Evolutionary conservation across 1,140 invertebrate genomes (phyloP), one percentile per base, ranked within the genome.

Genomic region (Drosophila watanabei): DNA sequence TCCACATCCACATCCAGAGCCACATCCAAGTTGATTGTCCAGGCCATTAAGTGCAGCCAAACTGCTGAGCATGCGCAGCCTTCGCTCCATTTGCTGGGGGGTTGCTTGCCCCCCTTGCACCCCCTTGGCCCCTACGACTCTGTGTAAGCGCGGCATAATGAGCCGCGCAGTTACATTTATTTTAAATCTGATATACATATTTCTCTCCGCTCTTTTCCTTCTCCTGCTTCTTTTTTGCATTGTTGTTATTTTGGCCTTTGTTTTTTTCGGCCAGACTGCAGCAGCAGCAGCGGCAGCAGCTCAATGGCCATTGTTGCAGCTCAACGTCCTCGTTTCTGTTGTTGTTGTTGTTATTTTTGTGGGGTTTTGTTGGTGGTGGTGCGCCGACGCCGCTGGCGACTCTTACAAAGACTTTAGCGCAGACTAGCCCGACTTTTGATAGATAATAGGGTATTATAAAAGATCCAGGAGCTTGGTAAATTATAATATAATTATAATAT

Each of bases 111-210:
- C 59, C 52, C n/a, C 49, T n/a, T 16, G n/a, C n/a, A n/a, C n/a
- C n/a, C 49, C 52, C 33, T 24, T 5, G 18, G 10, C 39, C 56
- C 39, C 62, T 24, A 24, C 20, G 57, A 41, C 80, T 48, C 73
- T 79, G 81, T 90, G 86, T 80, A 86, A 90, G 86, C 82, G 72
- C 86, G 82, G 86, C 86, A 90, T 90, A 90, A 90, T 90, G 86
- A 90, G 86, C 87, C 87, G 86, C 86, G 86, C 86, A 90, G 86
- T 90, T 90, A 90, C 86, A 90, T 90, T 90, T 90, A 90, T 90
- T 90, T 90, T 90, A 90, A 90, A 90, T 90, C 86, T 90, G 86
- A 90, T 90, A 90, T 90, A 90, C 86, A 90, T 90, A 91, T 90
- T 90, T 90, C 86, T 90, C 75, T 73, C 75, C 64, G 66, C 54